These are phyloP conservation scores for Cotesia typhae DNA, from an alignment of 1,140 invertebrate species.

Conservation along the genomic window DNA sequence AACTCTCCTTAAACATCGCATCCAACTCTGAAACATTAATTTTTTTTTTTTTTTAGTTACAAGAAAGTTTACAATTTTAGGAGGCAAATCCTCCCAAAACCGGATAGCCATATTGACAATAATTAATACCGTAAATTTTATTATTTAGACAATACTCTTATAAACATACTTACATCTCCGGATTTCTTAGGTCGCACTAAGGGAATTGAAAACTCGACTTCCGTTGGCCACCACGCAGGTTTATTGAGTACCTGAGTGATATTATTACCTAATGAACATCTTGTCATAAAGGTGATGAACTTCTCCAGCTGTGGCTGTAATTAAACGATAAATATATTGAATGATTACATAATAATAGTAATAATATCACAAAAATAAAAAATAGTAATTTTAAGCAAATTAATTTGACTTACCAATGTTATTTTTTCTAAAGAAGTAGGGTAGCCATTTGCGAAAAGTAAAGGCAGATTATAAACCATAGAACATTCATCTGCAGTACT, in stretches of 20 bases:
- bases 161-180: constrained; percentile 58
- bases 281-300: constrained; percentile 78
- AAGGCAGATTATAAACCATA: constrained; percentile 74
- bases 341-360: not conserved
- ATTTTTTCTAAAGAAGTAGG: constrained; percentile 74
- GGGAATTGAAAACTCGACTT: constrained; percentile 72
- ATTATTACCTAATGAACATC: constrained; percentile 75
- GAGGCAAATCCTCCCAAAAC: too few species aligned
- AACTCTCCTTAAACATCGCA: constrained; percentile 71
- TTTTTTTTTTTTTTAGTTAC: not conserved
- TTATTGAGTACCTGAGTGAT: constrained; percentile 68
- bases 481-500: constrained; percentile 54
- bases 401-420: constrained; percentile 56
- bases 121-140: not conserved
- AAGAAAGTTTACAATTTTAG: not conserved
- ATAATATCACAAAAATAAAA: constrained; percentile 5
- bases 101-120: not conserved
- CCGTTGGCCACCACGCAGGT: constrained; percentile 76
- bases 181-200: constrained; percentile 68
- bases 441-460: constrained; percentile 75
- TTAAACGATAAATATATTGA: constrained; percentile 36
- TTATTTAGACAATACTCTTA: too few species aligned
- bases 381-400: constrained; percentile 4
- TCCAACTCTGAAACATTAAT: constrained; percentile 66
- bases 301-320: constrained; percentile 69